Conservation (phyloP, 2,888 invertebrate species). For the Plagodis pulveraria region DNA sequence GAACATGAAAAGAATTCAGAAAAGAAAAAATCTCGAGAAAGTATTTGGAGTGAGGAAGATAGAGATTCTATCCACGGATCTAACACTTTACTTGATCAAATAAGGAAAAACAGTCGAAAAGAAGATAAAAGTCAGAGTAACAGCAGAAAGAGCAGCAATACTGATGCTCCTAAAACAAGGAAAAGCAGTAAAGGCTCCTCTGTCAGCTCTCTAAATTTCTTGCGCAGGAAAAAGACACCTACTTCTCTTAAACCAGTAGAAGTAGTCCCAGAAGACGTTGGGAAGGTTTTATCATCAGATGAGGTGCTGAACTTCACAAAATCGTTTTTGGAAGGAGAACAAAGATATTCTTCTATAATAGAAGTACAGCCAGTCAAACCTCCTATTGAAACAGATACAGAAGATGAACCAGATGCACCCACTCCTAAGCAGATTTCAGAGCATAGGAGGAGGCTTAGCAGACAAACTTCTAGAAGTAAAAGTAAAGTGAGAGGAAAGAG, state of each 20-base stretch:
- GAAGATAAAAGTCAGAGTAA: conserved; percentile 65
- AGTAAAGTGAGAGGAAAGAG: conserved; percentile 78
- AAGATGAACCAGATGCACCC: conserved; percentile 60
- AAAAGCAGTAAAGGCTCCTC: conserved; percentile 77
- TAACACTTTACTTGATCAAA: conserved; percentile 64
- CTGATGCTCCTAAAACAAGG: conserved; percentile 67
- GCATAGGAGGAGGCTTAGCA: conserved; percentile 72
- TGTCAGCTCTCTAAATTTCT: conserved; percentile 73
- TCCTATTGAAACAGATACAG: conserved; percentile 69
- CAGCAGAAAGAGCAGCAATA: conserved; percentile 65
- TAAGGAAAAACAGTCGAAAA: conserved; percentile 73
- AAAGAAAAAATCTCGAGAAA: conserved; percentile 78
- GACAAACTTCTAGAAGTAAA: conserved; percentile 78
- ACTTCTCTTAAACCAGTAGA: conserved; percentile 70
- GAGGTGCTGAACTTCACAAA: conserved; percentile 71
- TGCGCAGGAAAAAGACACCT: conserved; percentile 74
- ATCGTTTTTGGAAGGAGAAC: conserved; percentile 74
- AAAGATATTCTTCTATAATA: conserved; percentile 60
- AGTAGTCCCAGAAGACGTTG: conserved; percentile 67
- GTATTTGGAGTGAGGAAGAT: conserved; percentile 80
- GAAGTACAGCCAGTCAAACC: conserved; percentile 42
- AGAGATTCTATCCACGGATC: conserved; percentile 75
- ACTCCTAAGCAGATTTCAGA: conserved; percentile 65
- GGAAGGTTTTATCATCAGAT: conserved; percentile 57
- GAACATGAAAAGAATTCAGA: conserved; percentile 70